A percentile compares a stretch with the other conserved stretches of the same genome.
Evolutionary conservation across 2,113 vertebrate genomes (phyloP).

Genomic region (Rhombomys opimus): DNA sequence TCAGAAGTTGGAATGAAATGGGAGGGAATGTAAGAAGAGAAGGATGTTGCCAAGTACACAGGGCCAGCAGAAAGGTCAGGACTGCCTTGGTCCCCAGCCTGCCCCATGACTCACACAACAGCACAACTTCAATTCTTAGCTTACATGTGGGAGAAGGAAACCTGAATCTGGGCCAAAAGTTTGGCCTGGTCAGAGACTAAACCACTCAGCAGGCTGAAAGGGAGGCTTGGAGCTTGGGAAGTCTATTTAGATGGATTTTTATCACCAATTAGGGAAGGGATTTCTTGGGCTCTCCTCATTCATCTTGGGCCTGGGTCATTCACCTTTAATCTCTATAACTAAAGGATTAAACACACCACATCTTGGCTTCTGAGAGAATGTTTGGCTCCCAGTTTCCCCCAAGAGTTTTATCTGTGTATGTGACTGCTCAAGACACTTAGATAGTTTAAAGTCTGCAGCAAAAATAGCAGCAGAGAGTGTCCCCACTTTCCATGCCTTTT

Average conservation of each 20-base stretch:
- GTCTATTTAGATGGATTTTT: not conserved
- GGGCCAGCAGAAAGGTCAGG: not conserved
- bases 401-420: not conserved
- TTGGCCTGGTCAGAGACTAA: not conserved
- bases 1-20: not conserved
- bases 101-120: not conserved
- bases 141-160: not conserved
- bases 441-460: not conserved
- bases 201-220: not conserved
- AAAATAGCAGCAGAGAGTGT: not conserved
- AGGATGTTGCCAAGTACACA: not conserved
- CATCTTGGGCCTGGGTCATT: slow-evolving; percentile 21
- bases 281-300: not conserved
- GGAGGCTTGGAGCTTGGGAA: slow-evolving; percentile 23
- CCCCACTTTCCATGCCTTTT: not conserved
- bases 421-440: not conserved
- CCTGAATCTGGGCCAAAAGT: not conserved
- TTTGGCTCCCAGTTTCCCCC: not conserved
- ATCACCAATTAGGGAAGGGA: not conserved
- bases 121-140: not conserved
- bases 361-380: not conserved
- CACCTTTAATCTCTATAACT: not conserved
- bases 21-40: not conserved
- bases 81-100: not conserved
- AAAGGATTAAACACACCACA: slow-evolving; percentile 8